phyloP scores from a whole-genome alignment of 2,888 invertebrate genomes.

The Cosmia pyralina region DNA sequence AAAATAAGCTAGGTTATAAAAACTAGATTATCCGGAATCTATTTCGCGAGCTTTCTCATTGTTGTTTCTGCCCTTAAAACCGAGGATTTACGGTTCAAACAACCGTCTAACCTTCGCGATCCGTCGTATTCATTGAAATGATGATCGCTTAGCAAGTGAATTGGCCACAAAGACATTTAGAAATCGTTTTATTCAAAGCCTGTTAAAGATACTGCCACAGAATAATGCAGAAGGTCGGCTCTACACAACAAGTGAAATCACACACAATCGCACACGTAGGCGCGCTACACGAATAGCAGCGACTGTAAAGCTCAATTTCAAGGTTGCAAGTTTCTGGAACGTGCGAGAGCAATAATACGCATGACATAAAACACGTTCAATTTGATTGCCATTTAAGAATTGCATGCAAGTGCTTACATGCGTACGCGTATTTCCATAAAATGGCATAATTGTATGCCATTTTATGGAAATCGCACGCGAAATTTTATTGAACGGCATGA shows the following conservation, averaged over 20 bases:
- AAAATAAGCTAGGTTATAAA: background rate
- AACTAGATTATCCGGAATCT: conserved; percentile 17
- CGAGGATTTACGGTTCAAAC: conserved; percentile 19
- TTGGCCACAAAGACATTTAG: conserved; percentile 38
- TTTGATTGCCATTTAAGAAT: too few relatives aligned
- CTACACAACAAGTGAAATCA: background rate
- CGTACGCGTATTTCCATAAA: too few relatives aligned
- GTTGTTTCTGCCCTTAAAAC: conserved; percentile 8
- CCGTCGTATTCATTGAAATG: conserved; percentile 28
- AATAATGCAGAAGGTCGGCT: conserved; percentile 11
- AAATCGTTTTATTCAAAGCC: conserved; percentile 31
- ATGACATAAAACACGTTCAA: too few relatives aligned
- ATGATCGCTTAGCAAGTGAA: conserved; percentile 37
- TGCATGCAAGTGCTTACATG: too few relatives aligned
- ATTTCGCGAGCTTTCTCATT: conserved; percentile 26
- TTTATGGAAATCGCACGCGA: too few relatives aligned
- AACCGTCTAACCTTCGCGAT: conserved; percentile 14
- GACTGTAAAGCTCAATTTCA: too few relatives aligned
- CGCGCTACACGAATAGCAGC: background rate
- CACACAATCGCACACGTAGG: background rate
- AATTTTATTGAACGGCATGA: too few relatives aligned
- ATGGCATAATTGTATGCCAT: too few relatives aligned
- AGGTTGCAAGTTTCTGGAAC: too few relatives aligned
- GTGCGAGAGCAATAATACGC: too few relatives aligned
- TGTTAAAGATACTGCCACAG: background rate